Base-by-base conservation (phyloP, 92 coral and sea anemone species). In the Meandrina meandrites region DNA sequence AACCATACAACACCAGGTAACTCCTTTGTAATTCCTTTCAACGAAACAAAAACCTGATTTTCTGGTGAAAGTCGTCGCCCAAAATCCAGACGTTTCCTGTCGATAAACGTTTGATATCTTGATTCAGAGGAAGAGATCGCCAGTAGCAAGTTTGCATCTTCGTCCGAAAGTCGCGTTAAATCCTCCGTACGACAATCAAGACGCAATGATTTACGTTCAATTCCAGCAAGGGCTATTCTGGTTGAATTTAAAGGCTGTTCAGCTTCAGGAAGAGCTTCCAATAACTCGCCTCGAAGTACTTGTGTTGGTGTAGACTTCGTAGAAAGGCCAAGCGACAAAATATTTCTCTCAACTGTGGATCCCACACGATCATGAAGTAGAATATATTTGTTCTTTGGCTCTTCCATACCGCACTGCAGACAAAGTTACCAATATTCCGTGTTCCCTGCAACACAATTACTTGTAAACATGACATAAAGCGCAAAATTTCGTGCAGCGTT, bases 1-100 rank as follows among this genome's bases (percentile, higher is more conserved):
- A 85, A 94, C 94, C 95, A 92, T 3, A 94, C 88, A 1, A 92
- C 86, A 16, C 98, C 98, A 9, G 50, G 91, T 11, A 87, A 79
- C 28, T 91, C 89, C 78, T 76, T 90, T 1, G 73, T 62, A n/a
- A 86, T 3, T 3, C 86, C 89, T 78, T 90, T 88, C 69, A 96
- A 78, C 17, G 87, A 89, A 74, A 96, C 98, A 1, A 28, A 84
- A 31, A 84, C 87, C 3, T 13, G 54, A 34, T 36, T 34, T 53
- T 56, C 73, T 28, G 24, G 17, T 73, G 15, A 0, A 31, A 84
- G 22, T 74, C 53, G 50, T 76, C 74, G 42, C 12, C 83, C 84
- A 66, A 71, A 47, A 66, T 86, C 89, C 47, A 94, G 62, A 30
- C 92, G 93, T 56, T 90, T 90, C 66, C 92, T 70, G 1, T 94